Evolutionary conservation across 2,113 vertebrate species (phyloP), one percentile per base, ranked within the genome.

Genomic region (Edolisoma coerulescens): DNA sequence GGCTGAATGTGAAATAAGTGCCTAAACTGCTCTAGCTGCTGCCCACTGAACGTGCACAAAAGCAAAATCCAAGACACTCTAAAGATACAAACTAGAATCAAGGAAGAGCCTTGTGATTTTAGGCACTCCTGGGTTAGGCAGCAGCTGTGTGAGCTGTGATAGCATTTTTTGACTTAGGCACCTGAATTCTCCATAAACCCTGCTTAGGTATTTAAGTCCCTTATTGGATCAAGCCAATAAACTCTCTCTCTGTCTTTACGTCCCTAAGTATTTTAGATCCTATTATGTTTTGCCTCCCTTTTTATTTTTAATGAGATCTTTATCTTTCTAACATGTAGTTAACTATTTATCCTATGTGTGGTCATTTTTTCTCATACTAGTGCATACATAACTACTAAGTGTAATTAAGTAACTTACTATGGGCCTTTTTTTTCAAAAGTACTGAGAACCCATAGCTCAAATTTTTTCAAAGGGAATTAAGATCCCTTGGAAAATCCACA

Each of bases 251-350:
- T 75, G 63, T 68, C 65, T 63, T 63, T 64, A 74, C 75, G 45
- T 87, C 50, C 30, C 81, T 91, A 92, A 96, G 93, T 86, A 90
- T 90, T 88, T 90, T 50, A 86, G 54, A 93, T 93, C 90, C 92
- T 88, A 88, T 86, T 92, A 85, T 83, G 68, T 69, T 97, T 92
- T 92, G 71, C 79, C 79, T 90, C 39, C 28, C 47, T 65, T 84
- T 89, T 83, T 88, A 85, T 88, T 92, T 95, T 84, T 84, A 88
- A 94, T 89, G 79, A 90, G 63, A 83, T 93, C 27, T 54, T 80
- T 80, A 63, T 49, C 60, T 59, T 86, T 78, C 59, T 73, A 92
- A 53, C 30, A 74, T 54, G 79, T 74, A 93, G 53, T 77, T 97
- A 94, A 85, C 78, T 37, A 13, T 71, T 94, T 44, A 94, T 78